A percentile compares a stretch with the other conserved stretches of the same genome.
phyloP scores from a whole-genome alignment of 1,140 invertebrate genomes.

The Hyposmocoma kahamanoa region DNA sequence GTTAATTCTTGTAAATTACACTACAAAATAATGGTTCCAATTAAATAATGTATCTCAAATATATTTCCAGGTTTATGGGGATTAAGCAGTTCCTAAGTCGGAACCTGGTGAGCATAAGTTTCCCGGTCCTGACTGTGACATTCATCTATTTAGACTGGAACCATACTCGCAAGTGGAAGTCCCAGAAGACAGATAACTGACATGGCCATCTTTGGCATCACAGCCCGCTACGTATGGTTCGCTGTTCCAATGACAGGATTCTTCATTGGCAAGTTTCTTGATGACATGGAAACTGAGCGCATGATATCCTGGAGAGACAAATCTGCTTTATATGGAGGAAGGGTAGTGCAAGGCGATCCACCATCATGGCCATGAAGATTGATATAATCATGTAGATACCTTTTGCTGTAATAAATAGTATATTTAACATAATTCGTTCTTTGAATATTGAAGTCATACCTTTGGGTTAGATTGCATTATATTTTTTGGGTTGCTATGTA shows the following conservation, averaged over 20 bases:
- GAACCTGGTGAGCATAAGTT: constrained; percentile 77
- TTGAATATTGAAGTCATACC: too few relatives aligned
- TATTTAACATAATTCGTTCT: too few relatives aligned
- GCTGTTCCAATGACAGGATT: constrained; percentile 73
- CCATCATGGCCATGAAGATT: constrained; percentile 80
- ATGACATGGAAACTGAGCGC: constrained; percentile 79
- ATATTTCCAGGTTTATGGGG: constrained; percentile 58
- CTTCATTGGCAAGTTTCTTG: constrained; percentile 77
- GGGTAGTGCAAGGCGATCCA: constrained; percentile 76
- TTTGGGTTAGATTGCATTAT: too few relatives aligned
- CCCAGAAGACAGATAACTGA: constrained; percentile 52
- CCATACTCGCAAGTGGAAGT: constrained; percentile 82
- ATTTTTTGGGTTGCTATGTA: too few relatives aligned
- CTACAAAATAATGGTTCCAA: too few relatives aligned
- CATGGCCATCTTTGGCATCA: constrained; percentile 73
- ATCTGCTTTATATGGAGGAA: constrained; percentile 81
- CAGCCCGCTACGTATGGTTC: constrained; percentile 53
- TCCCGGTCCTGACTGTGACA: constrained; percentile 75
- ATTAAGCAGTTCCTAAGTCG: constrained; percentile 60
- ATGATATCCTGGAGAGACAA: constrained; percentile 84
- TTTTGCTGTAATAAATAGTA: constrained; percentile 12
- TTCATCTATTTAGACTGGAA: constrained; percentile 81
- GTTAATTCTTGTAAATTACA: too few relatives aligned
- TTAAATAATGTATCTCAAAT: constrained; percentile 13
- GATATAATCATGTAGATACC: not conserved